Evolutionary conservation across 1,140 invertebrate genomes (phyloP).

Genomic region (Delia radicum): DNA sequence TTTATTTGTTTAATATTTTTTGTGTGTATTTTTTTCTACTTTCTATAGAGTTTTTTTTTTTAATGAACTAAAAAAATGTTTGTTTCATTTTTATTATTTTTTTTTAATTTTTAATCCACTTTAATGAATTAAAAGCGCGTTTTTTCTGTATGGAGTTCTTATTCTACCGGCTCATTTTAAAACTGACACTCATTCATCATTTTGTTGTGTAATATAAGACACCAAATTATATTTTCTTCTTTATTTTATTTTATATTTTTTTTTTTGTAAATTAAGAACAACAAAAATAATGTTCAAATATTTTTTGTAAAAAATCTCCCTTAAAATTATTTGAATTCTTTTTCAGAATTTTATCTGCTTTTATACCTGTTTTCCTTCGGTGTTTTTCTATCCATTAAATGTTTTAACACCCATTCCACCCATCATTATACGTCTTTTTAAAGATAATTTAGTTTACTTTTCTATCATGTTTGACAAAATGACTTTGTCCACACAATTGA

Average conservation of each 20-base stretch:
- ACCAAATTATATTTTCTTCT: conserved; percentile 12
- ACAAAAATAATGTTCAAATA: background rate
- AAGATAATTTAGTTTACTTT: conserved; percentile 9
- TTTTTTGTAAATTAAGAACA: background rate
- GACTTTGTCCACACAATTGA: conserved; percentile 26
- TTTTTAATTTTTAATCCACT: conserved; percentile 16
- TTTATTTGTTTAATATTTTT: conserved; percentile 8
- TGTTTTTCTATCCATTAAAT: background rate
- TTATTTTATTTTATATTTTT: background rate
- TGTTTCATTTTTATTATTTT: background rate
- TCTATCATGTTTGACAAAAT: conserved; percentile 3
- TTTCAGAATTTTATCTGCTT: conserved; percentile 3
- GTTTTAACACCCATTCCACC: background rate
- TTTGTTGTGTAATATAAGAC: conserved; percentile 4
- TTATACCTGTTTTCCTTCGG: background rate
- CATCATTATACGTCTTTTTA: background rate
- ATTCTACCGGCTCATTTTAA: conserved; percentile 5
- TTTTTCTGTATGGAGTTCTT: background rate
- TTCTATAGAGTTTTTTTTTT: background rate
- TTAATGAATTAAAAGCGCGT: conserved; percentile 12
- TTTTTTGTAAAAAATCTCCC: background rate
- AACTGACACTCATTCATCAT: conserved; percentile 20
- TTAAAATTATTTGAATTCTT: background rate
- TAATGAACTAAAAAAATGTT: conserved; percentile 18
- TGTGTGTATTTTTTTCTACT: background rate